These are phyloP conservation scores for Poecilia velifera DNA, from an alignment of 2,797 vertebrate genomes.

Conservation along the genomic window DNA sequence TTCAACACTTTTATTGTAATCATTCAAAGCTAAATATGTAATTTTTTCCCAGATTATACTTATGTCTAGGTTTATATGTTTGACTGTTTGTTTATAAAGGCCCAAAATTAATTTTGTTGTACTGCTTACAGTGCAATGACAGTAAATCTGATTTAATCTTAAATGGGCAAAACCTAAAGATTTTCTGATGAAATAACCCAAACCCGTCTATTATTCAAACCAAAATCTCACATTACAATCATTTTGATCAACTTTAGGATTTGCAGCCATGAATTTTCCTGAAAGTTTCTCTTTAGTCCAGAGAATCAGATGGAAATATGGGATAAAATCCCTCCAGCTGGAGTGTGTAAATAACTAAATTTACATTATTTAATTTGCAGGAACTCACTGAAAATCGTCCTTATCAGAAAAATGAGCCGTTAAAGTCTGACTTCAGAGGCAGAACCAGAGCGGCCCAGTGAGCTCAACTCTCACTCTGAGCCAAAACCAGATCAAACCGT, in stretches of 20 bases:
- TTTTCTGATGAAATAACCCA: not conserved
- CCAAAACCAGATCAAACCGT: constrained; percentile 48
- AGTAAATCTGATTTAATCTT: no score
- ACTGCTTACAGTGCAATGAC: no score
- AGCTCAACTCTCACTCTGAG: constrained; percentile 6
- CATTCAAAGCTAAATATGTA: no score
- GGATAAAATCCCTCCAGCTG: not conserved
- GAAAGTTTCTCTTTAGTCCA: not conserved
- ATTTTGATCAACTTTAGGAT: not conserved
- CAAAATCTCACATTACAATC: not conserved
- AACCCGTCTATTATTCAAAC: not conserved
- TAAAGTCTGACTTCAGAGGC: not conserved
- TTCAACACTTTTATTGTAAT: no score
- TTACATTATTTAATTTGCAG: not conserved
- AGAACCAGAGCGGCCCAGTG: not conserved
- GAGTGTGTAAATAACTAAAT: not conserved
- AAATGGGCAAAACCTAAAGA: not conserved
- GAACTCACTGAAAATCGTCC: not conserved
- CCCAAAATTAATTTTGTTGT: no score
- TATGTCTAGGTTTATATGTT: no score
- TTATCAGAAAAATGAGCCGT: not conserved
- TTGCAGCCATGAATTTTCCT: not conserved
- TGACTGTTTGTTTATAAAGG: no score
- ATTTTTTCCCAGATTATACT: no score
- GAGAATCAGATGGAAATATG: not conserved